Evolutionary conservation across 1,140 invertebrate genomes (phyloP).

Genomic region (Zaprionus tsacasi): DNA sequence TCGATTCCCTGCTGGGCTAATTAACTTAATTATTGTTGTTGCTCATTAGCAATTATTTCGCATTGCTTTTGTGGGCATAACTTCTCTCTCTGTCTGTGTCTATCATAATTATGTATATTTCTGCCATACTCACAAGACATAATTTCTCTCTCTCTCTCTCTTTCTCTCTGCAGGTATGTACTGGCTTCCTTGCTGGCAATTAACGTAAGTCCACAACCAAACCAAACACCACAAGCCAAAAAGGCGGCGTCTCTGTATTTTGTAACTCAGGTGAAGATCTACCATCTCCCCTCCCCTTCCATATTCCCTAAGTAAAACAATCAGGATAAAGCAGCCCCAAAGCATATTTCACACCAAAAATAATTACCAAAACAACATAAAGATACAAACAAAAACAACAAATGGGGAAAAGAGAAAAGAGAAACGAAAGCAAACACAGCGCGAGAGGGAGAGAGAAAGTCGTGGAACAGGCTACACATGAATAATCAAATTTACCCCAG

Average conservation of each 20-base stretch:
- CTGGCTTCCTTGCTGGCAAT: conserved; percentile 17
- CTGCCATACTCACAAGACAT: conserved; percentile 4
- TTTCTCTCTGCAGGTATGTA: conserved; percentile 45
- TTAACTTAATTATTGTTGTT: conserved; percentile 51
- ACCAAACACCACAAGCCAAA: background rate
- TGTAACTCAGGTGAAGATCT: background rate
- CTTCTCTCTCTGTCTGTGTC: conserved; percentile 18
- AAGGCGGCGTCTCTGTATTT: conserved; percentile 1
- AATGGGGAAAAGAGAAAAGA: background rate
- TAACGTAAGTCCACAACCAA: conserved; percentile 29
- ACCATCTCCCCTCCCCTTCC: no score
- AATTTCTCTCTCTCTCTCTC: conserved; percentile 6
- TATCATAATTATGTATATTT: conserved; percentile 24
- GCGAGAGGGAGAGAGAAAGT: background rate
- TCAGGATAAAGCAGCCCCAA: conserved; percentile 42
- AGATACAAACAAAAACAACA: conserved; percentile 17
- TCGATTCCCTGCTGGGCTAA: conserved; percentile 31
- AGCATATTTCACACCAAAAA: conserved; percentile 63
- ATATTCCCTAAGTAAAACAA: conserved; percentile 35
- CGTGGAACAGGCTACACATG: conserved; percentile 40
- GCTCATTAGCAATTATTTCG: conserved; percentile 51
- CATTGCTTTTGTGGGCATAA: conserved; percentile 21
- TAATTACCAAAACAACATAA: conserved; percentile 57
- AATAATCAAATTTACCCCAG: conserved; percentile 56
- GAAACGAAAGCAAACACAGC: background rate